phyloP scores from a whole-genome alignment of 2,113 vertebrate genomes.

The Orthochromis malagaraziensis region DNA sequence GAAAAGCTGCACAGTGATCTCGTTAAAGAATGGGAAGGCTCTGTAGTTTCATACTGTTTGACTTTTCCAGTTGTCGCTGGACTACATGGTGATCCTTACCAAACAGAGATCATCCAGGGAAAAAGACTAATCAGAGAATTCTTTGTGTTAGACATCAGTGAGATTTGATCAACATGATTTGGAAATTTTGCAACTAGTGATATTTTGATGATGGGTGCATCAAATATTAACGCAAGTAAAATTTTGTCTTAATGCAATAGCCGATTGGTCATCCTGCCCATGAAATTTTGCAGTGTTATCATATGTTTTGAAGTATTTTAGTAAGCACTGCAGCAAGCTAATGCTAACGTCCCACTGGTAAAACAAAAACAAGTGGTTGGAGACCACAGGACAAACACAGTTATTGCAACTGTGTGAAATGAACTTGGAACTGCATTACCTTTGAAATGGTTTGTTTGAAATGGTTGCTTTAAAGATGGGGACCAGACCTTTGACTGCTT shows the following conservation, averaged over 20 bases:
- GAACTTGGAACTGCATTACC: neutral
- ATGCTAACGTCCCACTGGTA: neutral
- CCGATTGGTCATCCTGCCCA: neutral
- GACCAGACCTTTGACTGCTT: neutral
- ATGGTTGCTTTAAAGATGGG: neutral
- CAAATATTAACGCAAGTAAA: neutral
- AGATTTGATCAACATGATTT: neutral
- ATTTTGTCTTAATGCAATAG: neutral
- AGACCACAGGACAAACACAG: neutral
- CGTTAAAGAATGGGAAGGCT: constrained; percentile 20
- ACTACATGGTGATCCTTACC: neutral
- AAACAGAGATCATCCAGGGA: neutral
- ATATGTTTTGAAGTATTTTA: neutral
- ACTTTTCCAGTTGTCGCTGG: constrained; percentile 6
- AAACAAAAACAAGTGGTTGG: neutral
- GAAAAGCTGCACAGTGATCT: constrained; percentile 45
- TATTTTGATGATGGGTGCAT: neutral
- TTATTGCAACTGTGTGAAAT: neutral
- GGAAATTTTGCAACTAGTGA: neutral
- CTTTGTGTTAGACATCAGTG: neutral
- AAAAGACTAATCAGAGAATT: neutral
- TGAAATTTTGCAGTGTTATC: neutral
- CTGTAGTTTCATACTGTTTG: constrained; percentile 8
- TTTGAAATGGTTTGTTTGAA: neutral
- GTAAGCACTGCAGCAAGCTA: neutral